phyloP scores from a whole-genome alignment of 2,888 invertebrate species.

The Sarcophaga carnaria region DNA sequence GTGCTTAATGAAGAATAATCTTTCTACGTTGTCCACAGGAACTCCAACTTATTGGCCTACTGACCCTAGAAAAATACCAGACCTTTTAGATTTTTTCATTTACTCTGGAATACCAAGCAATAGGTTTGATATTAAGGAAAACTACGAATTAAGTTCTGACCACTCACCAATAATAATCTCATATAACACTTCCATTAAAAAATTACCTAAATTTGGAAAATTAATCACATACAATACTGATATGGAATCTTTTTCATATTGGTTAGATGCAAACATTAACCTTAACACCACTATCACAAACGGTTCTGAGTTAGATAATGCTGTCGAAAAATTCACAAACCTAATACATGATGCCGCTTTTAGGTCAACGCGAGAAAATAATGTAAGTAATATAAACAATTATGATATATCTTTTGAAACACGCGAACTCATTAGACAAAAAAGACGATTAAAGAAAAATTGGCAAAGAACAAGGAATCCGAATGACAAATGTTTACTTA shows the following conservation, averaged over 20 bases:
- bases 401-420: constrained; percentile 13
- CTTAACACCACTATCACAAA: neutral
- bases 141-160: too few species aligned
- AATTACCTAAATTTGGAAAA: neutral
- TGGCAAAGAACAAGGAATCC: constrained; percentile 40
- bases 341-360: constrained; percentile 17
- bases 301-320: neutral
- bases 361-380: neutral
- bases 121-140: too few species aligned
- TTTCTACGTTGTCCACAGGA: constrained; percentile 47
- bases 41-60: constrained; percentile 51
- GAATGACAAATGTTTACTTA: neutral
- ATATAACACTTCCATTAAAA: neutral
- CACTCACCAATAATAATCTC: neutral
- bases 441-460: constrained; percentile 47
- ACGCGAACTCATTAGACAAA: constrained; percentile 20
- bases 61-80: constrained; percentile 26
- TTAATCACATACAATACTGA: neutral
- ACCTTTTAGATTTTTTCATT: constrained; percentile 33
- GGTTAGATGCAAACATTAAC: constrained; percentile 16
- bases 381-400: neutral
- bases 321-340: constrained; percentile 10
- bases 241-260: neutral
- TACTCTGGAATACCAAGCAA: too few species aligned
- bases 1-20: constrained; percentile 43